Evolutionary conservation across 2,797 vertebrate species (phyloP).

Genomic region (Lepidocolaptes lacrymiger): DNA sequence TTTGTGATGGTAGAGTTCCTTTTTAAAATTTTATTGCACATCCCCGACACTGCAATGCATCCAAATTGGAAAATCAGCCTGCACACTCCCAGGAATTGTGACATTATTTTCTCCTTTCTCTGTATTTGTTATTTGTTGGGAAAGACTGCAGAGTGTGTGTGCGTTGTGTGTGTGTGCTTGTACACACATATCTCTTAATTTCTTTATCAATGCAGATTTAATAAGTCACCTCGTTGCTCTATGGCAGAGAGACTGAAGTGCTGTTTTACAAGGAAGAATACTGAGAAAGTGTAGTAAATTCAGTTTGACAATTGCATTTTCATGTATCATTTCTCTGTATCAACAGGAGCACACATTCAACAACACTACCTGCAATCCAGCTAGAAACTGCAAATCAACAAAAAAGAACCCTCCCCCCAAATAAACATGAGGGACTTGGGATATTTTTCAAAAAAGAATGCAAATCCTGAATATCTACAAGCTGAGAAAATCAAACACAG

Average conservation of each 20-base stretch:
- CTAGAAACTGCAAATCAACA: not conserved
- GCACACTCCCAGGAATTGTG: not conserved
- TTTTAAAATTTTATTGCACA: not conserved
- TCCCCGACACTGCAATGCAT: not conserved
- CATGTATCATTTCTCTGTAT: not conserved
- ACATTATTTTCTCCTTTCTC: not conserved
- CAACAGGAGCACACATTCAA: not conserved
- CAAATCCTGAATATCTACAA: not conserved
- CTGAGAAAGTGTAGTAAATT: not conserved
- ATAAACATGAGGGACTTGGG: rapidly evolving
- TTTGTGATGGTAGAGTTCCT: not conserved
- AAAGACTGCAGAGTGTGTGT: not conserved
- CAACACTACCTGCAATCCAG: not conserved
- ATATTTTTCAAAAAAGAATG: not conserved
- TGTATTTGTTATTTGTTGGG: not conserved
- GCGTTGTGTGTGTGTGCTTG: rapidly evolving
- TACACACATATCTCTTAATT: no score
- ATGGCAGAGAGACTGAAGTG: not conserved
- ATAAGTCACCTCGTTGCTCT: not conserved
- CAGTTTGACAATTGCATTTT: not conserved
- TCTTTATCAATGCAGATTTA: not conserved
- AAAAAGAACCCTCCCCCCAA: not conserved
- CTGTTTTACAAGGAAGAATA: not conserved
- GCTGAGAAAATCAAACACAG: not conserved
- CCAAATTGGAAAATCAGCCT: not conserved